Base-by-base conservation (phyloP, 2,888 invertebrate species). In the Ariolimax columbianus region DNA sequence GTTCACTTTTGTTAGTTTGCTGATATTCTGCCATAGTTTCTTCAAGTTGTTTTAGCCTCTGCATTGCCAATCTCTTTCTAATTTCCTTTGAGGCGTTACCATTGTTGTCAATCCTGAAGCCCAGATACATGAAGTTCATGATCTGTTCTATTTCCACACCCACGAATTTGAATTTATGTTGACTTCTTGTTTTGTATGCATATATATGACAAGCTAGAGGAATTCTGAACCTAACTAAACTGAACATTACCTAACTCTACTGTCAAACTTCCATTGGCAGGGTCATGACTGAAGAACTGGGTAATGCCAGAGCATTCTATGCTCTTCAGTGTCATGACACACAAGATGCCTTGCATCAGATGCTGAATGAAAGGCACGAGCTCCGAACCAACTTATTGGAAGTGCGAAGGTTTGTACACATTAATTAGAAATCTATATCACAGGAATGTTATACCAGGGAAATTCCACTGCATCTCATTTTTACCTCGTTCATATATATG, bases 251-350 rank as follows among this genome's bases (percentile, higher is more conserved):
- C 23, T 26, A 6, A 33, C 30, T n/a, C 40, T 26, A 26, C 30
- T 66, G 14, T 19, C 17, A 47, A 47, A 30, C 63, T 36, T 63
- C 30, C 17, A 1, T 33, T 43, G 11, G 68, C 92, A 98, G 98
- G 93, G 96, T 98, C 85, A 97, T 98, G 97, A 97, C 98, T 1
- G 98, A 98, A 94, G 98, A 98, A 94, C 94, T 98, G 89, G 97
- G 97, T 0, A 95, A 96, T 89, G 97, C 97, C 96, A 97, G 98
- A 93, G 97, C 97, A 77, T 95, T 96, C 83, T 95, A 98, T 40
- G 96, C 96, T 19, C 96, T 96, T 89, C 95, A 96, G 93, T 95
- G 96, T 80, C 95, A 96, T 51, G 96, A 96, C 89, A 94, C 97
- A 83, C 96, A 97, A 93, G 96, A 96, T 93, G 95, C 96, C 59